Conservation (phyloP, 2,113 vertebrate genomes). For the Mastomys coucha region DNA sequence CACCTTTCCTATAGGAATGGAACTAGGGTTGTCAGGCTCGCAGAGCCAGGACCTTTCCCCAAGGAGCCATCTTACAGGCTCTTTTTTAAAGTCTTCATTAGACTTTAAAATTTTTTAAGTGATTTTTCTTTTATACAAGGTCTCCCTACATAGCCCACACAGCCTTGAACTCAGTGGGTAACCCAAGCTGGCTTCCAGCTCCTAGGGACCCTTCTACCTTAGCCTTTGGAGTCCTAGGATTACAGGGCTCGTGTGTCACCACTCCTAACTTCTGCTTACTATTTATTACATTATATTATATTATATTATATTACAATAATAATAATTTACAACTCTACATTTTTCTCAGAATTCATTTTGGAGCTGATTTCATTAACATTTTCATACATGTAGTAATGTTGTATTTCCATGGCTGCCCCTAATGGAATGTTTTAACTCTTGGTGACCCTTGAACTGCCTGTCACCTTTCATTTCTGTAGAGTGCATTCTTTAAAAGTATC, state of each 20-base stretch:
- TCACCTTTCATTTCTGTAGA: not conserved
- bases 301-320: not conserved
- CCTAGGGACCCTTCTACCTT: not conserved
- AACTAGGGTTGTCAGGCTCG: not conserved
- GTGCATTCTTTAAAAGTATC: accelerated
- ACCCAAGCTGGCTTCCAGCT: not conserved
- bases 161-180: not conserved
- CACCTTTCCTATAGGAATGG: too few species aligned
- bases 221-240: not conserved
- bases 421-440: not conserved
- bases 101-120: too few species aligned
- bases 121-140: too few species aligned
- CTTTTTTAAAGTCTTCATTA: not conserved
- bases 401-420: not conserved
- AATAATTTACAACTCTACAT: not conserved
- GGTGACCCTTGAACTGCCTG: not conserved
- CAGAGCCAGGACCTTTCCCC: not conserved
- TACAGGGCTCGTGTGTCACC: not conserved
- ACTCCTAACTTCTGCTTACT: not conserved
- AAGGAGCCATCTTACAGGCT: too few species aligned
- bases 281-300: not conserved
- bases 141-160: not conserved
- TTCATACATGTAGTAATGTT: not conserved
- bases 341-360: constrained; percentile 32
- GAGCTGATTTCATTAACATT: not conserved